Percentiles rank a stretch among this genome's conserved stretches.
Conservation (phyloP, 1,140 invertebrate species). For the Coboldia fuscipes region DNA sequence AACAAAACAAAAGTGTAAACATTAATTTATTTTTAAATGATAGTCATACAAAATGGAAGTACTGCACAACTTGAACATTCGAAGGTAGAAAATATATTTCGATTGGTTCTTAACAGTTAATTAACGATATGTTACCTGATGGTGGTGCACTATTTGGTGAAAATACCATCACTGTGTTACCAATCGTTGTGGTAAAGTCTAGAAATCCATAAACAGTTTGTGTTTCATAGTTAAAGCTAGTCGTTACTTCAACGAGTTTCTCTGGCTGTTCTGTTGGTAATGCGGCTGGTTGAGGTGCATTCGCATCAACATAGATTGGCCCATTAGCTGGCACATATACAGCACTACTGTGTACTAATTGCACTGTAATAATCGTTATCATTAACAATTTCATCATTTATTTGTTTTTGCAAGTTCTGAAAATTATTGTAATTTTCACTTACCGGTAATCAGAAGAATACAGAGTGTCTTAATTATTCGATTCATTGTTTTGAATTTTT, state of each 20-base stretch:
- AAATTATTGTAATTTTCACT: too few species aligned
- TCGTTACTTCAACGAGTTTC: not conserved
- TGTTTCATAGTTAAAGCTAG: constrained; percentile 8
- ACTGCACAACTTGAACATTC: not conserved
- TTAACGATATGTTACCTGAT: too few species aligned
- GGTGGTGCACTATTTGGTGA: constrained; percentile 30
- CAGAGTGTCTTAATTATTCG: too few species aligned
- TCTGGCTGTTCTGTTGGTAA: too few species aligned
- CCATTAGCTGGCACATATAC: not conserved
- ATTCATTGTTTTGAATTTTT: too few species aligned
- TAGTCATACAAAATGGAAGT: not conserved
- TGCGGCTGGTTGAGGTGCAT: not conserved
- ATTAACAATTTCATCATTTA: too few species aligned
- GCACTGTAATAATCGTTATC: too few species aligned
- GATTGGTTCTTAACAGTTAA: too few species aligned
- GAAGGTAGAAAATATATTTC: too few species aligned
- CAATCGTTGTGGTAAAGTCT: constrained; percentile 80
- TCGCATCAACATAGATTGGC: not conserved
- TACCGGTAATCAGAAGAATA: too few species aligned
- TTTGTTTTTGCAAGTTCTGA: too few species aligned
- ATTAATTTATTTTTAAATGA: constrained; percentile 1
- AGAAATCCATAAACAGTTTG: constrained; percentile 48
- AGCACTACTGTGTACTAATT: too few species aligned
- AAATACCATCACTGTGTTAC: constrained; percentile 73
- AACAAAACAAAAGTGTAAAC: not conserved